These are phyloP conservation scores for Palythoa heliodiscus DNA, from an alignment of 92 coral and sea anemone genomes.

Conservation along the genomic window DNA sequence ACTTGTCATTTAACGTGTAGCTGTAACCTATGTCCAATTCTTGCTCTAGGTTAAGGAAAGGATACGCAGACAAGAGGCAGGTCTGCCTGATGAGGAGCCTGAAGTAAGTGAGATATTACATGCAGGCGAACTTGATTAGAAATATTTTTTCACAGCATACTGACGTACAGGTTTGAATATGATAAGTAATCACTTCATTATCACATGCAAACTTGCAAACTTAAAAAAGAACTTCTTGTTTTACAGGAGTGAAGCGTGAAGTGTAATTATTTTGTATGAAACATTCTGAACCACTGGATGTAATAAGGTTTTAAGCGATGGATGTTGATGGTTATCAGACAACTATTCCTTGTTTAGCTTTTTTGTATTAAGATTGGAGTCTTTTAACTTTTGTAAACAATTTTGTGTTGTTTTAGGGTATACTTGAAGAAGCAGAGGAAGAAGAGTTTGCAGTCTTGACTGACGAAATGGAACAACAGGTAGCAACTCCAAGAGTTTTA, in stretches of 20 bases:
- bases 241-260: too few species aligned
- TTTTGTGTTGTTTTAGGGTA: neutral
- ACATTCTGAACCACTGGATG: too few species aligned
- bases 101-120: neutral
- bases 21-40: neutral
- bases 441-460: conserved; percentile 23
- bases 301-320: too few species aligned
- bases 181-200: too few species aligned
- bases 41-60: conserved; percentile 26
- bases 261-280: too few species aligned
- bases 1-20: neutral
- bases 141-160: neutral
- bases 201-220: too few species aligned
- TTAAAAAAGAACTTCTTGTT: too few species aligned
- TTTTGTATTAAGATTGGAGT: too few species aligned
- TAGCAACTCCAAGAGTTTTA: neutral
- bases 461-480: conserved; percentile 46
- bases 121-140: neutral
- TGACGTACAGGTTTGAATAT: neutral
- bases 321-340: too few species aligned
- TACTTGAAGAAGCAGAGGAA: conserved; percentile 6
- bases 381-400: neutral
- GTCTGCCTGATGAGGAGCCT: conserved; percentile 10
- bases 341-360: neutral
- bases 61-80: conserved; percentile 27